Percentiles rank a stretch among this genome's conserved stretches.
Evolutionary conservation across 2,888 invertebrate genomes (phyloP).

Genomic region (Blera fallax): DNA sequence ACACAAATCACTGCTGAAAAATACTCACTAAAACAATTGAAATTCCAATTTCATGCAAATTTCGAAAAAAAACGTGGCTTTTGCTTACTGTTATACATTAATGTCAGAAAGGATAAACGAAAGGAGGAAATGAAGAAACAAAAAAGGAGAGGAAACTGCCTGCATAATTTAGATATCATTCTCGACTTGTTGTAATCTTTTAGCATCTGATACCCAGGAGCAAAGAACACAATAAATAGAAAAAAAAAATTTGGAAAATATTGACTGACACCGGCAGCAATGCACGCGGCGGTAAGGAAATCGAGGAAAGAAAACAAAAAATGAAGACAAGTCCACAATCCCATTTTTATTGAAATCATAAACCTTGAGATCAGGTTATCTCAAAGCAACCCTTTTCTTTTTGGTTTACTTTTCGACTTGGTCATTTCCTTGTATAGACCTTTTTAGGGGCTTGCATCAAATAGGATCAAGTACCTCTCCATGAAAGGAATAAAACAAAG

Average conservation of each 20-base stretch:
- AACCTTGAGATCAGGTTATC: conserved; percentile 17
- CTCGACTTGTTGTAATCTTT: conserved; percentile 19
- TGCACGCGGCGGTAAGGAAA: not conserved
- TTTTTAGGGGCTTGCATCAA: not conserved
- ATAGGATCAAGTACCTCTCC: not conserved
- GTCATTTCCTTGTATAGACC: not conserved
- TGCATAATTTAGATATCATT: conserved; percentile 62
- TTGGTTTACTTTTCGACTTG: not conserved
- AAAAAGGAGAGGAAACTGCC: conserved; percentile 10
- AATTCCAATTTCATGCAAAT: conserved; percentile 68
- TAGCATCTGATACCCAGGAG: not conserved
- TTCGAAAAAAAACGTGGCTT: conserved; percentile 2
- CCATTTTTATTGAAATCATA: conserved; percentile 19
- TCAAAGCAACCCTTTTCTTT: not conserved
- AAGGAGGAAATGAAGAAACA: conserved; percentile 4
- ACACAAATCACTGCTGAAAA: conserved; percentile 37
- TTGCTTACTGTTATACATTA: conserved; percentile 27
- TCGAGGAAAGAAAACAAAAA: not conserved
- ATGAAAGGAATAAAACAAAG: conserved; percentile 15
- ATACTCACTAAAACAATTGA: conserved; percentile 58
- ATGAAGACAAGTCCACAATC: not conserved
- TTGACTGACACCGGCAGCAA: conserved; percentile 28
- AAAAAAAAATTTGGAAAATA: conserved; percentile 5
- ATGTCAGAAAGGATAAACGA: conserved; percentile 48
- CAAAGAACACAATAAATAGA: not conserved